A percentile compares a stretch with the other conserved stretches of the same genome.
These are phyloP conservation scores for Ianthella basta DNA, from an alignment of 37 sponge, comb jelly and placozoan genomes.

Conservation along the genomic window DNA sequence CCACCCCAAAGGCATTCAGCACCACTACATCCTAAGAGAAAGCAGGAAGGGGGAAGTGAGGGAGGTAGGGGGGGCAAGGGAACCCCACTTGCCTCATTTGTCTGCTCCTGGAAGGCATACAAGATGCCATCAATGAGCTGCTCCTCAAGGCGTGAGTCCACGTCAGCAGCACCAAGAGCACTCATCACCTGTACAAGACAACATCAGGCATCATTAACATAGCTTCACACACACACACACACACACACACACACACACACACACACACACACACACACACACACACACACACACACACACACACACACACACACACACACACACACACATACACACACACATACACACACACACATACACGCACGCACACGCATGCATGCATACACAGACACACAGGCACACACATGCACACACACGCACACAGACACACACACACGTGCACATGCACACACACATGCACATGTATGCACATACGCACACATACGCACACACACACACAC, in stretches of 20 bases:
- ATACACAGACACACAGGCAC: constrained; percentile 14
- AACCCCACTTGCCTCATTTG: constrained; percentile 57
- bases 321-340: constrained; percentile 15
- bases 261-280: constrained; percentile 19
- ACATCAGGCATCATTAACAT: not conserved
- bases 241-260: constrained; percentile 11
- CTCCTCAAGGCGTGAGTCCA: constrained; percentile 95
- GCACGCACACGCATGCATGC: constrained; percentile 7
- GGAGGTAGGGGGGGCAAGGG: not conserved
- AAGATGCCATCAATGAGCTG: constrained; percentile 98
- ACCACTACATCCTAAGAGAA: constrained; percentile 85
- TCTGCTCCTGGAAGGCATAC: constrained; percentile 94
- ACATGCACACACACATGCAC: constrained; percentile 24
- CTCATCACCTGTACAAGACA: constrained; percentile 73
- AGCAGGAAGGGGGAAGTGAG: no score
- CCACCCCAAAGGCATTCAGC: constrained; percentile 97
- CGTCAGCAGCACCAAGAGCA: constrained; percentile 93
- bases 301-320: constrained; percentile 50
- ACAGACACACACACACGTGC: constrained; percentile 18
- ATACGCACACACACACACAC: not conserved
- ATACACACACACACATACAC: not conserved
- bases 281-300: constrained; percentile 40
- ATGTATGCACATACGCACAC: not conserved
- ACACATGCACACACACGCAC: constrained; percentile 11
- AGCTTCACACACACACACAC: constrained; percentile 48